phyloP scores from a whole-genome alignment of 2,113 vertebrate genomes.

The Heterotis niloticus region DNA sequence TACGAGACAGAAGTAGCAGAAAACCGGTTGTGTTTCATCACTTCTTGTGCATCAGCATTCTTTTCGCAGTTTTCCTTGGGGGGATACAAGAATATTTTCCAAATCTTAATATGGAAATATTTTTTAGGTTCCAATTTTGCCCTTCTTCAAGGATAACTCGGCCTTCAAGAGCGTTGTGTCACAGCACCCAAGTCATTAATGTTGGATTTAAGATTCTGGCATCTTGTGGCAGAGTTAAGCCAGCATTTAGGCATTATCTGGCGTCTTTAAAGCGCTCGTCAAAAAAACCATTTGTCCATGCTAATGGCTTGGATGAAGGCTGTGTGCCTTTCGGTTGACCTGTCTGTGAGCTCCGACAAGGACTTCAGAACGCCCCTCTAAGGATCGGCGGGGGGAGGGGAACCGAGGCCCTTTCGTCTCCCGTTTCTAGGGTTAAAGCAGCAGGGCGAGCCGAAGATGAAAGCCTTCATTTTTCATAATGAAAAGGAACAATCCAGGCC shows the following conservation, averaged over 20 bases:
- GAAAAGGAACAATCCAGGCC: slow-evolving; percentile 42
- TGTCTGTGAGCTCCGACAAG: slow-evolving; percentile 54
- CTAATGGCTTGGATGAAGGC: slow-evolving; percentile 54
- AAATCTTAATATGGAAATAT: neutral
- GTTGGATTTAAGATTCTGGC: slow-evolving; percentile 6
- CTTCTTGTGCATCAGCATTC: neutral
- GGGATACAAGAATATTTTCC: neutral
- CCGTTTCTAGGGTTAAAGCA: slow-evolving; percentile 58
- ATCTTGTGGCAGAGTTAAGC: slow-evolving; percentile 34
- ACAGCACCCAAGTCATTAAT: neutral
- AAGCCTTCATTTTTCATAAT: slow-evolving; percentile 52
- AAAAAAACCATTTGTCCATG: slow-evolving; percentile 63
- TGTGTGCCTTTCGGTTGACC: slow-evolving; percentile 59
- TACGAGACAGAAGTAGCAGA: neutral
- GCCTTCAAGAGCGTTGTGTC: neutral
- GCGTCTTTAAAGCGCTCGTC: slow-evolving; percentile 52
- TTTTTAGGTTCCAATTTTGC: slow-evolving; percentile 12
- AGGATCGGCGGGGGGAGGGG: slow-evolving; percentile 45
- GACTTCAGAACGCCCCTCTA: slow-evolving; percentile 64
- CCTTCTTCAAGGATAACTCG: neutral
- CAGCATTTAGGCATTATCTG: slow-evolving; percentile 51
- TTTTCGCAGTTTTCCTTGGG: neutral
- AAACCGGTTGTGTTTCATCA: neutral
- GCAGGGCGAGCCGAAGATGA: slow-evolving; percentile 55
- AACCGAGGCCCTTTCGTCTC: slow-evolving; percentile 53